Evolutionary conservation across 2,113 vertebrate species (phyloP), one percentile per base, ranked within the genome.

Genomic region (Paedocypris sp.): DNA sequence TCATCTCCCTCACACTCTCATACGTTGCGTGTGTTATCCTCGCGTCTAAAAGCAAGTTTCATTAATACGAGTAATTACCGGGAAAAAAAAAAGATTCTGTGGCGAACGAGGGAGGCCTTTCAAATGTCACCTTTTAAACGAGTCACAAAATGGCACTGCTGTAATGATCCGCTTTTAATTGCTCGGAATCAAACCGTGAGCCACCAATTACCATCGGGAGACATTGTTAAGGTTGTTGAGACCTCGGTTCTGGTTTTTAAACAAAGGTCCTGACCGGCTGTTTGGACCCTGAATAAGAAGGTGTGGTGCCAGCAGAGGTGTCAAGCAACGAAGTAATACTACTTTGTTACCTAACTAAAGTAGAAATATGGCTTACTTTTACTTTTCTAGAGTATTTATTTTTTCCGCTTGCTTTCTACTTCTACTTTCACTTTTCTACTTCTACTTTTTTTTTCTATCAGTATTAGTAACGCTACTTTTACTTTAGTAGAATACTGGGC

Each of bases 81-180:
- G n/a, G n/a, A n/a, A n/a, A n/a, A n/a, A 65, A 29, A 41, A 78
- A 80, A 79, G 79, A 70, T 75, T 81, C 74, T 65, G 67, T 45
- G 63, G 73, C 67, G 39, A 62, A 63, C 66, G 72, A 78, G 69
- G 54, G 56, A 63, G 72, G 72, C 67, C 67, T 79, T 82, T 73
- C 72, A 81, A 83, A 84, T 84, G 82, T 82, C 83, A 83, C 71
- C 76, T 77, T 81, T 79, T 72, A 74, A 72, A 77, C 80, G 79
- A 77, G 25, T 48, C 69, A 57, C 78, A 71, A 85, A 86, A 85
- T 82, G 80, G 80, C 80, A 81, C 62, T 1, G 66, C 75, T 73
- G 73, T 84, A 82, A 81, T 82, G 77, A 78, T 72, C 67, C 49
- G 60, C 54, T 66, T 73, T 80, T 81, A 82, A 80, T 82, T 74